phyloP scores from a whole-genome alignment of 35 echinoderm and acorn worm species.

The Apostichopus japonicus region DNA sequence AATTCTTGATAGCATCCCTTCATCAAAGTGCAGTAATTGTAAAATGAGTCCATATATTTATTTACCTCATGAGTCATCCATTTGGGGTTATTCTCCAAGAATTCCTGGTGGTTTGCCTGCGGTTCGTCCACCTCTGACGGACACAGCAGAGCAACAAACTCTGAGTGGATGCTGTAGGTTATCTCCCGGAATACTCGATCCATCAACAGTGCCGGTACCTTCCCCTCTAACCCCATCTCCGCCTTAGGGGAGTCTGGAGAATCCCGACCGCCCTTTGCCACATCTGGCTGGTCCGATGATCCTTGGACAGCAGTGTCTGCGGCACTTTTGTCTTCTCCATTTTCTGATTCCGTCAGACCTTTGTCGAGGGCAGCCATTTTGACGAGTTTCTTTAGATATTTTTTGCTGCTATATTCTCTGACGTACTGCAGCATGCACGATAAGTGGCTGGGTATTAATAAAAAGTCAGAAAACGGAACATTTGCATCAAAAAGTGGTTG shows the following conservation, averaged over 20 bases:
- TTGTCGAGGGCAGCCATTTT: slow-evolving; percentile 11
- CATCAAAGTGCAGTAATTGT: background rate
- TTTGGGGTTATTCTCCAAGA: slow-evolving; percentile 67
- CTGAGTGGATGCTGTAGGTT: slow-evolving; percentile 82
- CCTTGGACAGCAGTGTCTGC: background rate
- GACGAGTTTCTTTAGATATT: slow-evolving; percentile 38
- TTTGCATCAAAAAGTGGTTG: no score
- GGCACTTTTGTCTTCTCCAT: background rate
- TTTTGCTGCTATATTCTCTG: slow-evolving; percentile 47
- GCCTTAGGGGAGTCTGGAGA: slow-evolving; percentile 8
- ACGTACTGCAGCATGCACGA: slow-evolving; percentile 45
- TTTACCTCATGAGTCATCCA: slow-evolving; percentile 79
- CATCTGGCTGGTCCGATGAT: background rate
- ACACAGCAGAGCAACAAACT: slow-evolving; percentile 62
- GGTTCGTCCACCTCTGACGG: slow-evolving; percentile 48
- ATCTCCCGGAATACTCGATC: slow-evolving; percentile 71
- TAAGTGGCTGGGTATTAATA: slow-evolving; percentile 9
- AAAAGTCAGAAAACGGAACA: background rate
- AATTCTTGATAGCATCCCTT: no score
- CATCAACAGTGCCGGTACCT: slow-evolving; percentile 47
- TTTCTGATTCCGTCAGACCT: background rate
- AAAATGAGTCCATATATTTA: background rate
- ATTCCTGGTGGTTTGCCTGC: slow-evolving; percentile 7
- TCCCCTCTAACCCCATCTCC: slow-evolving; percentile 31
- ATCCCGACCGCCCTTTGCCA: background rate